Evolutionary conservation across 2,888 invertebrate species (phyloP).

Genomic region (Peribatodes rhomboidaria): DNA sequence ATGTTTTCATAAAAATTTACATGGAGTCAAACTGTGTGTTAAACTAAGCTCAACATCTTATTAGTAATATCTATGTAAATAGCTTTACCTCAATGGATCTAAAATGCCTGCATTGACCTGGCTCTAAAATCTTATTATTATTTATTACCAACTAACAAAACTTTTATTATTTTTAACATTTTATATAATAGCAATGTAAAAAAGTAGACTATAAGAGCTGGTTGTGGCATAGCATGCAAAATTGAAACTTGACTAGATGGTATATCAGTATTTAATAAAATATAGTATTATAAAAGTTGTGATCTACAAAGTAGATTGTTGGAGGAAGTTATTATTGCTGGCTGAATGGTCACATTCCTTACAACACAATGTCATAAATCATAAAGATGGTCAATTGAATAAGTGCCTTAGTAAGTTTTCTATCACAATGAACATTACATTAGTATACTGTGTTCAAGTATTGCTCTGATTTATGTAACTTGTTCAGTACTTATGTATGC

Average conservation of each 20-base stretch:
- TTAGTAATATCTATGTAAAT: slow-evolving; percentile 2
- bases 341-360: slow-evolving; percentile 1
- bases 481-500: slow-evolving; percentile 1
- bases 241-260: slow-evolving; percentile 22
- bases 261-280: slow-evolving; percentile 46
- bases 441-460: background rate
- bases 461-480: background rate
- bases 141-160: slow-evolving; percentile 6
- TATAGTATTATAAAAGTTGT: slow-evolving; percentile 43
- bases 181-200: background rate
- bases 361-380: background rate
- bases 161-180: background rate
- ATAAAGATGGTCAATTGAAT: slow-evolving; percentile 30
- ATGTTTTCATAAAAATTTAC: slow-evolving; percentile 19
- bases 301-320: slow-evolving; percentile 44
- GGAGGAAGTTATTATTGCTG: slow-evolving; percentile 3
- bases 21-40: slow-evolving; percentile 6
- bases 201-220: slow-evolving; percentile 2
- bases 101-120: background rate
- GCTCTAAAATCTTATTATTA: slow-evolving; percentile 1
- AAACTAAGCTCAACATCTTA: slow-evolving; percentile 1
- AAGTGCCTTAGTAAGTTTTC: slow-evolving; percentile 54
- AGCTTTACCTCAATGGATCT: slow-evolving; percentile 3
- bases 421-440: background rate
- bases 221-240: slow-evolving; percentile 25